Evolutionary conservation across 2,797 vertebrate species (phyloP), one percentile per base, ranked within the genome.

Genomic region (Glossophaga mutica): DNA sequence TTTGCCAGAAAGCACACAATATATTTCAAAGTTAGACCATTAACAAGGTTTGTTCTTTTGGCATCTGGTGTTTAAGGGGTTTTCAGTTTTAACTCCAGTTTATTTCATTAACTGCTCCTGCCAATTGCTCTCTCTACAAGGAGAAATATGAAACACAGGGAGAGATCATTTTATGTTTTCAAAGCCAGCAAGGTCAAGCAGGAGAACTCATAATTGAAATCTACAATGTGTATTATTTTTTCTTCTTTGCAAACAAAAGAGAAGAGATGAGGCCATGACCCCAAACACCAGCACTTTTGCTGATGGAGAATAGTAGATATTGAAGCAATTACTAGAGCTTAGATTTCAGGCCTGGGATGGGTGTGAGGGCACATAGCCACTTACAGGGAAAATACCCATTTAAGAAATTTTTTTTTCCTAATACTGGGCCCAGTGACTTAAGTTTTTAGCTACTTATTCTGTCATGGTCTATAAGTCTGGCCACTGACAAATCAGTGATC

Each of bases 1-100:
- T 95, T 93, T 95, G n/a, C 90, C 97, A 88, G 93, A 94, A 96
- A 93, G 42, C 34, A 37, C 34, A 91, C 19, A 37, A 26, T 95
- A 37, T 87, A 92, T 89, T 97, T 93, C 81, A 94, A 95, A 94
- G 32, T 96, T 91, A 95, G 91, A 85, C 95, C 26, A 84, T 94
- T 90, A 97, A 71, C 86, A 68, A 94, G 46, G 76, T 76, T 94
- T 97, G 39, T 95, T 91, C 74, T 91, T 95, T 95, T 67, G 89
- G 73, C 94, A 96, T 95, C 89, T 96, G 97, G 34, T 92, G 8
- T 94, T 96, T 93, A 73, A 96, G 37, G 87, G 32, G 52, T 50
- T 93, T 96, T 93, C 79, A 48, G 32, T 79, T 96, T 95, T 92
- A 37, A 67, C 68, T 91, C n/a, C 26, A 59, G 10, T 65, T 92